A percentile compares a stretch with the other conserved stretches of the same genome.
phyloP scores from a whole-genome alignment of 2,113 vertebrate genomes.

The Actenoides hombroni region DNA sequence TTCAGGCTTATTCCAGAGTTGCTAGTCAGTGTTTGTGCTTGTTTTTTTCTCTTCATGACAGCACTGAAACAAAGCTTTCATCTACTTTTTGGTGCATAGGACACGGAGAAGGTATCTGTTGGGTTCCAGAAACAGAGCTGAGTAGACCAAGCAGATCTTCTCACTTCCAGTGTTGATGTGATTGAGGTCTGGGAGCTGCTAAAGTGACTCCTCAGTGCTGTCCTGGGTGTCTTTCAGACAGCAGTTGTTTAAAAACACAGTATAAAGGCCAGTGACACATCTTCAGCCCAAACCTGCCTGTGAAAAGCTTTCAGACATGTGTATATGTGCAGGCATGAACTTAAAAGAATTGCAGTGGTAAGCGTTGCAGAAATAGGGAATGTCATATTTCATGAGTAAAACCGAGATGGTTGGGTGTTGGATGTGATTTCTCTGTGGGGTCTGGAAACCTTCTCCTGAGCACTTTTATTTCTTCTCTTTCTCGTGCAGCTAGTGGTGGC shows the following conservation, averaged over 20 bases:
- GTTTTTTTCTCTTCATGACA: background rate
- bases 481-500: conserved; percentile 90
- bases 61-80: background rate
- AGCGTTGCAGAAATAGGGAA: background rate
- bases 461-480: conserved; percentile 25
- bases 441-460: background rate
- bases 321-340: background rate
- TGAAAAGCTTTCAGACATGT: background rate
- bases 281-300: background rate
- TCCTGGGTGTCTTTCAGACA: background rate
- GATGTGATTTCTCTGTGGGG: background rate
- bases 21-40: background rate
- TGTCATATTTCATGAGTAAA: background rate
- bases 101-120: background rate
- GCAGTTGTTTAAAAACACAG: background rate
- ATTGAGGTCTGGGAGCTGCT: background rate
- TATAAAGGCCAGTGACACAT: background rate
- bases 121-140: background rate
- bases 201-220: background rate
- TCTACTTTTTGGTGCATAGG: background rate
- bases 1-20: background rate
- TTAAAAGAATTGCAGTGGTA: background rate
- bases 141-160: background rate
- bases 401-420: background rate
- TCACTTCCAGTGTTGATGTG: background rate